Conservation (phyloP, 2,888 invertebrate species). For the Automeris io region DNA sequence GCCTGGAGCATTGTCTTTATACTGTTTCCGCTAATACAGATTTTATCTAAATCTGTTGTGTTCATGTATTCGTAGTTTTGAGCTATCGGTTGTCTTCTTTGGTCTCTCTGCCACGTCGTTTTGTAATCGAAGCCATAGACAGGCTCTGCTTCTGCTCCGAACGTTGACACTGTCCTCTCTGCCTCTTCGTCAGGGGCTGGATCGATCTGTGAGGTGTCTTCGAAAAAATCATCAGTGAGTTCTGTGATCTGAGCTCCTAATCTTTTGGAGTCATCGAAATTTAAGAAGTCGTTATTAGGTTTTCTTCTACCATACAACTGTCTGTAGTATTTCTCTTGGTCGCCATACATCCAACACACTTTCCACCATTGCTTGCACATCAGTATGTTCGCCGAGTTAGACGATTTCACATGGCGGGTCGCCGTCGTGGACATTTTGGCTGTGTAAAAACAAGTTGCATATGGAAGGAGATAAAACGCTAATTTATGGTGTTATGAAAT, state of each 20-base stretch:
- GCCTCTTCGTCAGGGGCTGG: slow-evolving; percentile 56
- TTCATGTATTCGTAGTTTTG: slow-evolving; percentile 57
- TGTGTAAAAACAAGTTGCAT: slow-evolving; percentile 5
- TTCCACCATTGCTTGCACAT: slow-evolving; percentile 95
- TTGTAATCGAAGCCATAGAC: slow-evolving; percentile 56
- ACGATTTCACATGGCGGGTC: slow-evolving; percentile 68
- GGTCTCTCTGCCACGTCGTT: slow-evolving; percentile 67
- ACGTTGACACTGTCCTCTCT: slow-evolving; percentile 26
- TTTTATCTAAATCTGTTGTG: slow-evolving; percentile 57
- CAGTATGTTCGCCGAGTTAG: slow-evolving; percentile 82
- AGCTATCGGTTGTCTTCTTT: slow-evolving; percentile 70
- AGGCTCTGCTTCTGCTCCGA: slow-evolving; percentile 55
- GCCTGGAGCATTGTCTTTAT: slow-evolving; percentile 62
- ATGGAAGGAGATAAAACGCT: slow-evolving; percentile 1
- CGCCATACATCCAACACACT: slow-evolving; percentile 91
- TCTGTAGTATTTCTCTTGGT: slow-evolving; percentile 89
- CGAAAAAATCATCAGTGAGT: slow-evolving; percentile 68
- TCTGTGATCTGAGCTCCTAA: slow-evolving; percentile 72
- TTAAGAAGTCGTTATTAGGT: slow-evolving; percentile 47
- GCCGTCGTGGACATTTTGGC: slow-evolving; percentile 69
- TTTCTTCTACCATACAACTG: slow-evolving; percentile 84
- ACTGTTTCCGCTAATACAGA: slow-evolving; percentile 54
- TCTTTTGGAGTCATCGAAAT: slow-evolving; percentile 58
- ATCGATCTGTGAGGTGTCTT: slow-evolving; percentile 47
- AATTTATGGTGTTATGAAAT: background rate